These are phyloP conservation scores for Choristoneura rosaceana DNA, from an alignment of 2,888 invertebrate species.

Conservation along the genomic window DNA sequence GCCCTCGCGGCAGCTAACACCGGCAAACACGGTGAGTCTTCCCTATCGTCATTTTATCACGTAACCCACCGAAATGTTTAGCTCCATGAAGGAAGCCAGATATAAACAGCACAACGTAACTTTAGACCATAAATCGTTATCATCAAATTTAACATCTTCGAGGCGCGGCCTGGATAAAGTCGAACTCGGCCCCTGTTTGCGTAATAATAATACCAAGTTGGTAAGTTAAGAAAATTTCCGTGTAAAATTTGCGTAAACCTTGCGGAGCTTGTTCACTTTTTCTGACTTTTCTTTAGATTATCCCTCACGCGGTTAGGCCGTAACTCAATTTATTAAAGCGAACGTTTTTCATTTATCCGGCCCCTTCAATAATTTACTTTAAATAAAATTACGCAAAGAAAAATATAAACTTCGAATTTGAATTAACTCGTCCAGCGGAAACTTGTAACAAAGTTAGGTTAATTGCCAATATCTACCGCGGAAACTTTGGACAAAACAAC, in stretches of 20 bases:
- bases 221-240: constrained; percentile 74
- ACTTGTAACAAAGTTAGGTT: constrained; percentile 19
- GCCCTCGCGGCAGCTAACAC: constrained; percentile 80
- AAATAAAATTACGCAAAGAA: constrained; percentile 12
- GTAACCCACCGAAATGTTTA: constrained; percentile 15
- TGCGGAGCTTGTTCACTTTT: constrained; percentile 68
- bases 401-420: constrained; percentile 17
- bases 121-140: constrained; percentile 41
- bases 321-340: constrained; percentile 67
- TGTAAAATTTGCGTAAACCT: constrained; percentile 82
- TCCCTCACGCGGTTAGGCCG: constrained; percentile 61
- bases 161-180: constrained; percentile 54
- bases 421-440: constrained; percentile 17
- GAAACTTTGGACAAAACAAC: constrained; percentile 8
- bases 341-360: constrained; percentile 44
- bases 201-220: constrained; percentile 77
- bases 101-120: constrained; percentile 40
- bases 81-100: constrained; percentile 35
- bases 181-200: constrained; percentile 63
- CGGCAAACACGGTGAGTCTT: constrained; percentile 75
- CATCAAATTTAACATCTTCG: constrained; percentile 62
- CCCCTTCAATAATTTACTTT: constrained; percentile 43
- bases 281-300: constrained; percentile 69
- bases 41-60: constrained; percentile 31
- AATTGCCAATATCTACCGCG: constrained; percentile 1